These are phyloP conservation scores for Formica selysi DNA, from an alignment of 1,140 invertebrate species.

Conservation along the genomic window DNA sequence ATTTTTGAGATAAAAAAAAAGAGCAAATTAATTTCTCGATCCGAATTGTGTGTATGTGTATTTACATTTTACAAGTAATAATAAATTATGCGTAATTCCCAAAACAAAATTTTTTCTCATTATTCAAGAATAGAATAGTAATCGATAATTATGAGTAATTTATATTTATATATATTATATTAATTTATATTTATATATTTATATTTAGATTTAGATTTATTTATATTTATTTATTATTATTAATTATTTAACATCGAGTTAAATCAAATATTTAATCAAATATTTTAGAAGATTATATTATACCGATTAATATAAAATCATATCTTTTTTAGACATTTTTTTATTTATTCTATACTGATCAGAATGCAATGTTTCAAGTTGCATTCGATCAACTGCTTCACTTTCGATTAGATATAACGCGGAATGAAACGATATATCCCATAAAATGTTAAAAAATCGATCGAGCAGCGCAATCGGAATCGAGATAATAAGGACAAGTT, in stretches of 20 bases:
- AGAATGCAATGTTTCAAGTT: background rate
- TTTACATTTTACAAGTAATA: background rate
- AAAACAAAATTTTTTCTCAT: background rate
- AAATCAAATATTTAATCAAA: no score
- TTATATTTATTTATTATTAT: no score
- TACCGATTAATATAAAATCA: background rate
- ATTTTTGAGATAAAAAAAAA: background rate
- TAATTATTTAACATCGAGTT: no score
- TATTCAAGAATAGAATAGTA: background rate
- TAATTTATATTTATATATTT: no score
- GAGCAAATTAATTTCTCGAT: background rate
- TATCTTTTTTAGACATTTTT: background rate
- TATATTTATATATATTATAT: no score
- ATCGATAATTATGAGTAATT: background rate
- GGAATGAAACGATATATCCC: background rate
- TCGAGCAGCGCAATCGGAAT: conserved; percentile 16
- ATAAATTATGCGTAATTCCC: background rate
- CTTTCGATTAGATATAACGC: conserved; percentile 5
- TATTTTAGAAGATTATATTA: no score
- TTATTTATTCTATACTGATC: background rate
- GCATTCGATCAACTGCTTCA: background rate
- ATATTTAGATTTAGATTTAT: no score
- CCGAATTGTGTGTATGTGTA: background rate
- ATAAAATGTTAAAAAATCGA: conserved; percentile 13
- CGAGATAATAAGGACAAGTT: conserved; percentile 32